A percentile compares a stretch with the other conserved stretches of the same genome.
phyloP scores from a whole-genome alignment of 1,140 invertebrate species.

The Meloidogyne exigua region DNA sequence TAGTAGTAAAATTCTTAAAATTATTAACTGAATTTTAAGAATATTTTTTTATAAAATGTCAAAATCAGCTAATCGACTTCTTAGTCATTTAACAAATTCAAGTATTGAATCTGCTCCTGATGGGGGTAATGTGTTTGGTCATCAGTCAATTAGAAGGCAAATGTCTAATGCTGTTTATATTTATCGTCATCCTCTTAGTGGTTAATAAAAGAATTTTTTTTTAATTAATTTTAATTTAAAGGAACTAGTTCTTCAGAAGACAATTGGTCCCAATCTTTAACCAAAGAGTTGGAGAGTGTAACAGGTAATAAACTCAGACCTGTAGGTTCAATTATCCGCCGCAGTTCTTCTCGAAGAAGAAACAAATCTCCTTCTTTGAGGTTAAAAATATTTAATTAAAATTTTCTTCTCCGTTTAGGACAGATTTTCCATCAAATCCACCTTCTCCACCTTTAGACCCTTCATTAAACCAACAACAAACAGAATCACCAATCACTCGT shows the following conservation, averaged over 20 bases:
- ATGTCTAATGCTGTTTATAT: conserved; percentile 11
- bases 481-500: not conserved
- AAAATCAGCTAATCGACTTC: conserved; percentile 1
- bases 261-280: conserved; percentile 18
- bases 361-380: not conserved
- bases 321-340: conserved; percentile 21
- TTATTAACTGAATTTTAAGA: too few relatives aligned
- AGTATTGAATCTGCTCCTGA: conserved; percentile 9
- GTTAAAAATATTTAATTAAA: not conserved
- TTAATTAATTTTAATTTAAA: not conserved
- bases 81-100: conserved; percentile 1
- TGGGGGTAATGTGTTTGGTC: not conserved
- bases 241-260: not conserved
- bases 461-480: not conserved
- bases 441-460: conserved; percentile 18
- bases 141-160: not conserved
- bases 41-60: not conserved
- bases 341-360: not conserved
- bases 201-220: not conserved
- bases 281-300: conserved; percentile 14
- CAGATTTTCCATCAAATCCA: conserved; percentile 9
- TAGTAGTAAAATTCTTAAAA: too few relatives aligned
- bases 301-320: conserved; percentile 9
- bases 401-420: not conserved
- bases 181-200: conserved; percentile 3